Percentiles rank a stretch among this genome's conserved stretches.
Conservation (phyloP, 2,888 invertebrate species). For the Taphrorychus bicolor region DNA sequence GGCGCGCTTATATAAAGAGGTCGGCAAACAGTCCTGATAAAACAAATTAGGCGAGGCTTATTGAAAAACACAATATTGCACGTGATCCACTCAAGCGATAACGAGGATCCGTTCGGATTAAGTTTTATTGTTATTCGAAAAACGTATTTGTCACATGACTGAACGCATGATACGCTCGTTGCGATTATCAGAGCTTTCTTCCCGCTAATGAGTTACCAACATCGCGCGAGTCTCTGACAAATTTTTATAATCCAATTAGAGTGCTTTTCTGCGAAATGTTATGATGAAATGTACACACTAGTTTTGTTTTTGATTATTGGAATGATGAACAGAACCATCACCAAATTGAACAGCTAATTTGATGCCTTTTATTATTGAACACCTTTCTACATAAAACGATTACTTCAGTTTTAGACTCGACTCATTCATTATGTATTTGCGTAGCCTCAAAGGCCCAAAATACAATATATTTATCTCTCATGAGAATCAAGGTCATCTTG, state of each 20-base stretch:
- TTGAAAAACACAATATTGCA: conserved; percentile 10
- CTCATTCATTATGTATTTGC: too few relatives aligned
- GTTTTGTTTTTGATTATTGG: too few relatives aligned
- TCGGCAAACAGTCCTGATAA: conserved; percentile 2
- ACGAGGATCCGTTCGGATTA: background rate
- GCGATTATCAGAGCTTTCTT: background rate
- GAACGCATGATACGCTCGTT: conserved; percentile 5
- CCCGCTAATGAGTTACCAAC: background rate
- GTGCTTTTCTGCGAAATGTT: too few relatives aligned
- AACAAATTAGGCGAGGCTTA: background rate
- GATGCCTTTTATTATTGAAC: too few relatives aligned
- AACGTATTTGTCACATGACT: conserved; percentile 9
- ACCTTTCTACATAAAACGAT: too few relatives aligned
- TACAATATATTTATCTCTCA: too few relatives aligned
- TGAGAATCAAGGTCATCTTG: too few relatives aligned
- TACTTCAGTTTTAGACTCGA: too few relatives aligned
- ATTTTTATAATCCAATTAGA: background rate
- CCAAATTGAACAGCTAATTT: too few relatives aligned
- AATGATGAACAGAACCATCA: too few relatives aligned
- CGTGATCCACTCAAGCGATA: conserved; percentile 10
- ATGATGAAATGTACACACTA: too few relatives aligned
- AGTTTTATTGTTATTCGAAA: conserved; percentile 6
- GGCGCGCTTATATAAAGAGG: background rate
- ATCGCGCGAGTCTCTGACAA: background rate
- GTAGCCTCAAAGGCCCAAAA: too few relatives aligned